Evolutionary conservation across 2,113 vertebrate genomes (phyloP), one percentile per base, ranked within the genome.

Genomic region (Dissostichus mawsoni): DNA sequence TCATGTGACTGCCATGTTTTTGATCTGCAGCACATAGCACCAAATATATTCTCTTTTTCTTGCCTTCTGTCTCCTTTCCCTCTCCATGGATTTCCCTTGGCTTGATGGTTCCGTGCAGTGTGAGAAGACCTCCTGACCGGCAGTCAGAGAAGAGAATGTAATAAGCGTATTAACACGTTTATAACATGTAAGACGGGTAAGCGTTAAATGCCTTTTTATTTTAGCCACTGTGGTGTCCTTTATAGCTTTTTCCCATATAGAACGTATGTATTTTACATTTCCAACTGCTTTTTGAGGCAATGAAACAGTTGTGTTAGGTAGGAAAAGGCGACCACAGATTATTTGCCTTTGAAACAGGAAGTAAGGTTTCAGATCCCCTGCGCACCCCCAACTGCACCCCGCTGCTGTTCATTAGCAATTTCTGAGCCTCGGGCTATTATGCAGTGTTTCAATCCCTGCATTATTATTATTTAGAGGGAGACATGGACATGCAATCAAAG

Each of bases 331-430:
- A 33, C 72, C 58, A 59, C 51, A 70, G 65, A 84, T 78, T 74
- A 52, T 86, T 80, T 86, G 78, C 66, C 70, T 79, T 80, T 90
- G 78, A 88, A 89, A 84, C 50, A 80, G 29, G 73, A 85, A 82
- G 68, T 76, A 62, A 58, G 82, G 75, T 80, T 85, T 83, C 51
- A 65, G 41, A 74, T 64, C 80, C 68, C 55, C 41, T 61, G 18
- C n/a, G 57, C 58, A 76, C 48, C 82, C 65, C 65, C 44, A 78
- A 80, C 65, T 85, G 83, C 90, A 91, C 92, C 89, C 88, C 25
- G 81, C 90, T 93, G 90, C 85, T 92, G 81, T 92, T 93, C 90
- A 94, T 94, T 94, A 95, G 89, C 87, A 92, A 89, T 92, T 92
- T 84, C 78, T 86, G 69, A 89, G 90, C 92, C 92, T 76, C 69